These are phyloP conservation scores for Aurelia sp. DNA, from an alignment of 30 jellyfish, hydroid and myxozoan species.

Conservation along the genomic window DNA sequence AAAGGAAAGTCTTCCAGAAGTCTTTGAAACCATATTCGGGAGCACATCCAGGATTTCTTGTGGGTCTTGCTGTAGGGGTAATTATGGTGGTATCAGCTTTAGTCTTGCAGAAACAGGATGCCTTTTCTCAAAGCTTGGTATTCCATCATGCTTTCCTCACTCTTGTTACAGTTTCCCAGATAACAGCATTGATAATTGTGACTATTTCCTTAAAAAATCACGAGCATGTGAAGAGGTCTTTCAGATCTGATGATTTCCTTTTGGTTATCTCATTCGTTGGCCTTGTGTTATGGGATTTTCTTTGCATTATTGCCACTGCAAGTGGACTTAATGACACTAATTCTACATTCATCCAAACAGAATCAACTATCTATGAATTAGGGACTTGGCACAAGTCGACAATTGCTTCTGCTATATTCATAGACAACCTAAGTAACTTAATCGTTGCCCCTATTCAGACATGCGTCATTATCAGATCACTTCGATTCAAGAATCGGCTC, in stretches of 20 bases:
- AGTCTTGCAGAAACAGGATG: constrained; percentile 1
- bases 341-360: not conserved
- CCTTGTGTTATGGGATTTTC: constrained; percentile 4
- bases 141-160: constrained; percentile 31
- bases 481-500: constrained; percentile 10
- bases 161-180: constrained; percentile 33
- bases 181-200: constrained; percentile 4
- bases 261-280: constrained; percentile 40
- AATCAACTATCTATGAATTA: not conserved
- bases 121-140: constrained; percentile 13
- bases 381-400: not conserved
- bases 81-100: constrained; percentile 45
- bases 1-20: not conserved
- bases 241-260: constrained; percentile 40
- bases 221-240: not conserved
- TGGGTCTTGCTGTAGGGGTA: constrained; percentile 54
- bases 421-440: constrained; percentile 4
- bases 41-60: constrained; percentile 58
- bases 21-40: constrained; percentile 17
- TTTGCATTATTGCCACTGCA: constrained; percentile 45
- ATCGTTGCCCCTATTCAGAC: constrained; percentile 10
- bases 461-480: constrained; percentile 32
- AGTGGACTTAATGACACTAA: not conserved
- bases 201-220: not conserved
- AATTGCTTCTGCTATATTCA: constrained; percentile 2